Percentiles rank a stretch among this genome's conserved stretches.
phyloP scores from a whole-genome alignment of 2,888 invertebrate species.

The Flexamia atlantica region DNA sequence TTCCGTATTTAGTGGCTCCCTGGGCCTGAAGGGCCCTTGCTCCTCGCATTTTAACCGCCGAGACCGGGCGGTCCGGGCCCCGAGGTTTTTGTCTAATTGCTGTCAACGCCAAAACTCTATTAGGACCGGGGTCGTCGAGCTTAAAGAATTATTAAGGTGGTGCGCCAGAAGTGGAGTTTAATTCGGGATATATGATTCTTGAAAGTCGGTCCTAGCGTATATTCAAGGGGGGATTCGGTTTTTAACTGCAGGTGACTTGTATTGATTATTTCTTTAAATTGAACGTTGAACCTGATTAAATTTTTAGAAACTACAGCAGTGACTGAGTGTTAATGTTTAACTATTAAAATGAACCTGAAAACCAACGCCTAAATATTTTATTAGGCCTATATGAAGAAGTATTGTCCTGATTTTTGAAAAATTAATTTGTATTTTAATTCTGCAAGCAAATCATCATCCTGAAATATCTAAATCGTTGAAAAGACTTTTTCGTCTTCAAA shows the following conservation, averaged over 20 bases:
- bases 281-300: no score
- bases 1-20: conserved; percentile 53
- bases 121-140: conserved; percentile 9
- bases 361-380: no score
- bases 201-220: background rate
- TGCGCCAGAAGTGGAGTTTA: background rate
- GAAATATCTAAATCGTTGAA: no score
- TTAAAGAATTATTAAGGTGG: conserved; percentile 21
- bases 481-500: no score
- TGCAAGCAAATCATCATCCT: no score
- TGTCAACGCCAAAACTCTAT: conserved; percentile 41
- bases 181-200: background rate
- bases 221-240: background rate
- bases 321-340: no score
- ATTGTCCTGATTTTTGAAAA: no score
- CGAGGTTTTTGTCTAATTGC: conserved; percentile 14
- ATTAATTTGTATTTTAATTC: no score
- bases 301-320: no score
- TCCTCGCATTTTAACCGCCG: conserved; percentile 25
- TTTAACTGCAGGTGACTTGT: background rate
- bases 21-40: conserved; percentile 47
- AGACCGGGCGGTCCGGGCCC: conserved; percentile 40
- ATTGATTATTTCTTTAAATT: no score
- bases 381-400: no score
- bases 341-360: no score